Base-by-base conservation (phyloP, 2,113 vertebrate genomes). In the Poeciliopsis turrubarensis region DNA sequence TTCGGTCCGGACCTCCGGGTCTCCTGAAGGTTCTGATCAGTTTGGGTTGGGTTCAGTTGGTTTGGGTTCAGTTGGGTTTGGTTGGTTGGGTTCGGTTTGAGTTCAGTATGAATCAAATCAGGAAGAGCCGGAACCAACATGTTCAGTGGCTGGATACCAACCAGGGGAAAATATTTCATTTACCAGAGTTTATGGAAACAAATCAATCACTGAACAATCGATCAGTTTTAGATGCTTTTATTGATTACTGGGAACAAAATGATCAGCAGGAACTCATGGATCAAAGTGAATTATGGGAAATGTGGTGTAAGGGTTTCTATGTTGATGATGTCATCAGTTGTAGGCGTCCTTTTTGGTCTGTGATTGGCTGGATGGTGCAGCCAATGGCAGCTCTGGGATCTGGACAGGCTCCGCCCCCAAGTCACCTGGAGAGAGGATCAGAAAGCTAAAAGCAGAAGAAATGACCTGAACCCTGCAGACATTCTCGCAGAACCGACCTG, bases 301-400 rank as follows among this genome's bases (percentile, higher is more conserved):
- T 19, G 60, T 80, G 63, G 32, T 26, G 15, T 70, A 1, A 1
- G 6, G 17, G 51, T 57, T n/a, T 57, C 22, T 10, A 7, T 57
- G 51, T 25, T 57, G 51, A 57, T 57, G 77, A 78, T 39, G 82
- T 79, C 73, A 60, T 70, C 1, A 7, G 70, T 30, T 90, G 80
- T 90, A 92, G 77, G 74, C 13, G 0, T 89, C 87, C 74, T 87
- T 85, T 64, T 82, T 76, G 0, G 81, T 66, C 72, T 80, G 78
- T 17, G 84, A 81, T 63, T 85, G 89, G 79, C 64, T 70, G 57
- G 79, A 47, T 0, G 84, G 51, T n/a, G 71, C 26, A 22, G 66
- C 75, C 66, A 87, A n/a, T 14, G 84, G 76, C 26, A 86, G 62
- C 13, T 79, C 77, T 44, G 60, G 19, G 4, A 67, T 51, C 66